Conservation (phyloP, 2,113 vertebrate genomes). For the Sturnus vulgaris region DNA sequence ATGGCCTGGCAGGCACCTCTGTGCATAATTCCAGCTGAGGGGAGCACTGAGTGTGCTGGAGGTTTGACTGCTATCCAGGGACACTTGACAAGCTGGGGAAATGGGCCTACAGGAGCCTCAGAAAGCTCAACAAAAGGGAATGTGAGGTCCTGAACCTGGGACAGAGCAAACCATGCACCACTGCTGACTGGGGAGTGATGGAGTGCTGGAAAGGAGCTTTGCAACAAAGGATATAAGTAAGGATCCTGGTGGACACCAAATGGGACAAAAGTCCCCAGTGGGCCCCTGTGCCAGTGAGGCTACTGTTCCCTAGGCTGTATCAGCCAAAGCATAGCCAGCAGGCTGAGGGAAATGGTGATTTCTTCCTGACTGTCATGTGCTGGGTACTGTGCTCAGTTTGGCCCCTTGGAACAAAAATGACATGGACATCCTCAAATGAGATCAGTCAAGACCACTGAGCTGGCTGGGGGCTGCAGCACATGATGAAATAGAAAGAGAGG, state of each 20-base stretch:
- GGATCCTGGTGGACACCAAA: neutral
- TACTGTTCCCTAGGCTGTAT: neutral
- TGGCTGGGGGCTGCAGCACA: neutral
- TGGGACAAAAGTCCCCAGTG: neutral
- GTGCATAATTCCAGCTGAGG: neutral
- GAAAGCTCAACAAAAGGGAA: neutral
- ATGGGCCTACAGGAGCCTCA: neutral
- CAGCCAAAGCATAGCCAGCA: neutral
- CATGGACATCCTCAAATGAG: neutral
- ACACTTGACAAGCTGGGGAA: neutral
- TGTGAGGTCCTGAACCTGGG: neutral
- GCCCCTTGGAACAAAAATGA: neutral
- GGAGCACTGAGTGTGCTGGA: neutral
- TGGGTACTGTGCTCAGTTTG: neutral
- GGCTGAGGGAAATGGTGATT: neutral
- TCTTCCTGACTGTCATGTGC: neutral
- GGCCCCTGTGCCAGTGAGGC: neutral
- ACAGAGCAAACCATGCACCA: neutral
- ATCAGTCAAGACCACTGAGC: neutral
- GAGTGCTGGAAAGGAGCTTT: neutral
- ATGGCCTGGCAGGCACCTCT: neutral
- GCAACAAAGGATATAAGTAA: accelerated
- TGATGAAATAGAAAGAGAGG: neutral
- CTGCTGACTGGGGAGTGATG: accelerated
- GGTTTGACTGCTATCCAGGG: neutral